Base-by-base conservation (phyloP, 2,888 invertebrate species). In the Torymus aiolomorphi region DNA sequence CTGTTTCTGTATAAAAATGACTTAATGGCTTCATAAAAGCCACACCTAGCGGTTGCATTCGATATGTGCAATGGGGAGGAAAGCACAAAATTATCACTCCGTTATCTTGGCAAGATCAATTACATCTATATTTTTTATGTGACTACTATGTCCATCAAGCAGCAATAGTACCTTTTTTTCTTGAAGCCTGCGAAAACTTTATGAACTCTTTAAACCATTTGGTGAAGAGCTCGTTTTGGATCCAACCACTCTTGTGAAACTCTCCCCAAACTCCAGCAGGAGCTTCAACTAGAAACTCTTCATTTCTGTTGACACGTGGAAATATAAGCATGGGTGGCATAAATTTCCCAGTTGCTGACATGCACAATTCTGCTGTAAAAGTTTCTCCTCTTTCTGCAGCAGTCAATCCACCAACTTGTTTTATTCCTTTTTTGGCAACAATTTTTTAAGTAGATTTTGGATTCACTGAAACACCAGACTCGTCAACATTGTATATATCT, bases 151-250 rank as follows among this genome's bases (percentile, higher is more conserved):
- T 2, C 88, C 88, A 83, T 90, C 88, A 16, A 89, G 80, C 16
- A 90, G 82, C 54, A 89, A 77, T 5, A 89, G 77, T 13, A 87
- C 87, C 18, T 86, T 86, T 70, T 83, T 72, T 5, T 88, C 86
- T 83, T 78, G 16, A 89, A 77, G 83, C 24, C 24, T 24, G 24
- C 3, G 24, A 24, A 24, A 24, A n/a, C n/a, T n/a, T n/a, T n/a
- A n/a, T n/a, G n/a, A 91, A 91, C 84, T 91, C 88, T 66, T 87
- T 81, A 78, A 89, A 87, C 88, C 88, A 89, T 18, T 61, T 73
- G 2, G 61, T 59, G 24, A 73, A 78, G 8, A 66, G 14, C 2
- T 72, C 56, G 13, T 16, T 20, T 8, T 71, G 16, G 0, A 72
- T 71, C 63, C 66, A 78, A 13, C 67, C 78, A 20, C 71, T 81